These are phyloP conservation scores for Drosophila pegasa DNA, from an alignment of 2,888 invertebrate species.

Conservation along the genomic window DNA sequence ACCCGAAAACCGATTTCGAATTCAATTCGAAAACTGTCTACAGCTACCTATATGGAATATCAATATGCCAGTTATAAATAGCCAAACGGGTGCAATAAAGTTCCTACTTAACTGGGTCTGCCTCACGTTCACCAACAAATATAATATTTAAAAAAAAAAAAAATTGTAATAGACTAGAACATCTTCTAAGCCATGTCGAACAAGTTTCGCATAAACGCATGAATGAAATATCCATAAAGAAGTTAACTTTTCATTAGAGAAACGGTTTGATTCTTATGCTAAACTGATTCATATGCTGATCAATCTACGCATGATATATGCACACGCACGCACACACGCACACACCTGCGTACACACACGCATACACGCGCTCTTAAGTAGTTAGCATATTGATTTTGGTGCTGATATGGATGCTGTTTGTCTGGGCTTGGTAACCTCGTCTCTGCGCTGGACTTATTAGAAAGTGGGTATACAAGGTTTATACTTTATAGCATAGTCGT, in stretches of 20 bases:
- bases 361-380: conserved; percentile 16
- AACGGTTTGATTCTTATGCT: conserved; percentile 76
- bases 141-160: neutral
- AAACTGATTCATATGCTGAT: conserved; percentile 75
- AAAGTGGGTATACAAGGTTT: neutral
- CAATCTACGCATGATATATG: conserved; percentile 56
- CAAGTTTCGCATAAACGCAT: conserved; percentile 64
- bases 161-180: conserved; percentile 8
- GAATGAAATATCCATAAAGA: conserved; percentile 56
- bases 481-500: too few species aligned
- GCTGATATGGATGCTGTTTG: conserved; percentile 24
- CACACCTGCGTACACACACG: conserved; percentile 3
- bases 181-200: conserved; percentile 57
- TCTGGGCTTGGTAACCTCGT: conserved; percentile 38
- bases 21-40: conserved; percentile 27
- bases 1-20: conserved; percentile 27
- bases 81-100: conserved; percentile 45
- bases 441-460: conserved; percentile 2
- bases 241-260: conserved; percentile 69
- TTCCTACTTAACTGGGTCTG: conserved; percentile 39
- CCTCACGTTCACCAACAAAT: neutral
- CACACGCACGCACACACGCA: conserved; percentile 16
- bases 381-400: conserved; percentile 50
- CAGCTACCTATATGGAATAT: conserved; percentile 38
- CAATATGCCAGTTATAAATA: conserved; percentile 49